A percentile compares a stretch with the other conserved stretches of the same genome.
These are phyloP conservation scores for Lasioglossum vierecki DNA, from an alignment of 2,888 invertebrate species.

Conservation along the genomic window DNA sequence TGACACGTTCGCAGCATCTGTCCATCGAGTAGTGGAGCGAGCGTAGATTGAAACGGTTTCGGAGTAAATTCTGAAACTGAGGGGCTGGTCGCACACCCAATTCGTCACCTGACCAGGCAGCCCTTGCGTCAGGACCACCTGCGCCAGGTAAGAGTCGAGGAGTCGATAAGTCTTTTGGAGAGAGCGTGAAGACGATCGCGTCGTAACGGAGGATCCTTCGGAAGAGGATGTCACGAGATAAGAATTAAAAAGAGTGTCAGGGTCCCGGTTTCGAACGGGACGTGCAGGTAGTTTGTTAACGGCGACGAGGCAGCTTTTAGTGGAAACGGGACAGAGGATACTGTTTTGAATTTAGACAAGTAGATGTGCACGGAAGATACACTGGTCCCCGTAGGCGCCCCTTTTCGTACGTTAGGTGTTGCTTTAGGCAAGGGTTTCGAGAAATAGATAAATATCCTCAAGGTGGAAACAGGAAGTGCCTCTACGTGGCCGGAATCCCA, in stretches of 20 bases:
- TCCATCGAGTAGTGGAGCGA: neutral
- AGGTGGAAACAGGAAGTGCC: slow-evolving; percentile 77
- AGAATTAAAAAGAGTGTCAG: slow-evolving; percentile 62
- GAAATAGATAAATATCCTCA: slow-evolving; percentile 78
- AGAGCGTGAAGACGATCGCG: slow-evolving; percentile 64
- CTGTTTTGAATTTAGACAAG: slow-evolving; percentile 67
- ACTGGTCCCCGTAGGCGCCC: slow-evolving; percentile 71
- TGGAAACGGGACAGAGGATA: slow-evolving; percentile 49
- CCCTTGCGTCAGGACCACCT: slow-evolving; percentile 50
- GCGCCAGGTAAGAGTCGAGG: slow-evolving; percentile 60
- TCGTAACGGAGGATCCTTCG: slow-evolving; percentile 59
- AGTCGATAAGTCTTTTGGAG: slow-evolving; percentile 61
- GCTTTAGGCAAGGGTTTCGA: slow-evolving; percentile 78
- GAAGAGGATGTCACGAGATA: slow-evolving; percentile 70
- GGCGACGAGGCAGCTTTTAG: slow-evolving; percentile 21
- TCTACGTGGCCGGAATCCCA: slow-evolving; percentile 76
- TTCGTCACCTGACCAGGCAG: slow-evolving; percentile 55
- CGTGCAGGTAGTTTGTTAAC: slow-evolving; percentile 68
- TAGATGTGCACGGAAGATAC: slow-evolving; percentile 75
- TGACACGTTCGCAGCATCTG: neutral
- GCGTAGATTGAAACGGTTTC: slow-evolving; percentile 17
- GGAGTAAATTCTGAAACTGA: slow-evolving; percentile 10
- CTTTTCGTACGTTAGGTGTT: slow-evolving; percentile 75
- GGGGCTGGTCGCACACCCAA: slow-evolving; percentile 27
- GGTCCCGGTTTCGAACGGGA: slow-evolving; percentile 56